Conservation (phyloP, 2,797 vertebrate species). For the Dermochelys coriacea region DNA sequence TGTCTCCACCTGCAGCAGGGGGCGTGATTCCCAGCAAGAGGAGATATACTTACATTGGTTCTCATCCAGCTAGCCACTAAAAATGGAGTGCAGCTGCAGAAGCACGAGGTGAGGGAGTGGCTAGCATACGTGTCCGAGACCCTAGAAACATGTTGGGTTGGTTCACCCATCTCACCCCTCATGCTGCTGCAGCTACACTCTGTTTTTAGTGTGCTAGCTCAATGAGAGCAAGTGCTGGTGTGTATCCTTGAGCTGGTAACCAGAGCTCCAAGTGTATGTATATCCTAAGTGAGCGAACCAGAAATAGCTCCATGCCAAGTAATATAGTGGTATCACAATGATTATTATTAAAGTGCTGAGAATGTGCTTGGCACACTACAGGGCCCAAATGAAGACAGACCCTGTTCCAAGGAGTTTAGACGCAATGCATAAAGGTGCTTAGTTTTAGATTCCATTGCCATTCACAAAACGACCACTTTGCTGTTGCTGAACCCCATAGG, state of each 20-base stretch:
- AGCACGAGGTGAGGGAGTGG: background rate
- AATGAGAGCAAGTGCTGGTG: background rate
- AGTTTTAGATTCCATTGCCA: background rate
- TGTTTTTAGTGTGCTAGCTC: background rate
- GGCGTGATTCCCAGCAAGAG: no score
- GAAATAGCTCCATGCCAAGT: background rate
- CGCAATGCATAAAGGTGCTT: background rate
- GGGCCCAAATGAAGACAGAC: background rate
- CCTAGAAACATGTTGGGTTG: background rate
- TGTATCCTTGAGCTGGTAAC: background rate
- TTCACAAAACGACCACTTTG: background rate
- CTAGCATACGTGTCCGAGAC: background rate
- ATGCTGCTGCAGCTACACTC: background rate
- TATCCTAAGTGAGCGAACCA: constrained; percentile 29
- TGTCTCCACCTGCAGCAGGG: background rate
- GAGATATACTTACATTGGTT: background rate
- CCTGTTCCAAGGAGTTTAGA: background rate
- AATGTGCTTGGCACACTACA: background rate
- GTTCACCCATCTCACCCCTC: background rate
- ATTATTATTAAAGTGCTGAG: background rate
- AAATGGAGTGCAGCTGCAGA: background rate
- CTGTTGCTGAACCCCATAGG: no score
- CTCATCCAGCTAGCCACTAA: background rate
- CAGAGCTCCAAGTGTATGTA: background rate
- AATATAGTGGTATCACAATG: background rate